Conservation (phyloP, 2,888 invertebrate species). For the Leptopterna dolabrata region DNA sequence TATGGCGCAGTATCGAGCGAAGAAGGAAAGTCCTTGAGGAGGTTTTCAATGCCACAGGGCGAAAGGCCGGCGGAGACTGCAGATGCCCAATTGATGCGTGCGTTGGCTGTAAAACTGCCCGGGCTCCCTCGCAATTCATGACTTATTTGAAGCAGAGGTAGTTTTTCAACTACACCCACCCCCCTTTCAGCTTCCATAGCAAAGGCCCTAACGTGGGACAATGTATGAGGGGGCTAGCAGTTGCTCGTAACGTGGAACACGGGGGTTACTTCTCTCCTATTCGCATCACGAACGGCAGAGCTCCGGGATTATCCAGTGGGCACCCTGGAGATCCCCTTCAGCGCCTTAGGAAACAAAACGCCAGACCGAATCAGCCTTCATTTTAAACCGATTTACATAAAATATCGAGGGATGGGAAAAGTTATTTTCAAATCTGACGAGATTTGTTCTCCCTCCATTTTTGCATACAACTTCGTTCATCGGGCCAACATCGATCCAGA, state of each 20-base stretch:
- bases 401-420: slow-evolving; percentile 22
- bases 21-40: background rate
- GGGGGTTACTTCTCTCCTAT: slow-evolving; percentile 1
- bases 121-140: background rate
- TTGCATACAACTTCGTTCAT: too few relatives aligned
- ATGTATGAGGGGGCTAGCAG: background rate
- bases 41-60: background rate
- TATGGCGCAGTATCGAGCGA: background rate
- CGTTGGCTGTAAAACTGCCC: background rate
- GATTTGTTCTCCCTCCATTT: background rate
- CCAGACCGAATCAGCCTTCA: slow-evolving; percentile 35
- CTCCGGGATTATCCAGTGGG: slow-evolving; percentile 42
- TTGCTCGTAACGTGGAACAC: background rate
- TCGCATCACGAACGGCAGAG: slow-evolving; percentile 41
- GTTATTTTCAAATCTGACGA: slow-evolving; percentile 28
- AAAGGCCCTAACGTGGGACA: background rate
- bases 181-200: background rate
- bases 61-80: background rate
- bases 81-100: slow-evolving; percentile 15
- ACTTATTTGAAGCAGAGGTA: slow-evolving; percentile 7
- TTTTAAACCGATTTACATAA: slow-evolving; percentile 39
- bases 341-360: background rate
- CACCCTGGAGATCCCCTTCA: background rate
- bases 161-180: background rate
- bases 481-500: too few relatives aligned